These are phyloP conservation scores for Hystrix cristata DNA, from an alignment of 2,113 vertebrate genomes.

Conservation along the genomic window DNA sequence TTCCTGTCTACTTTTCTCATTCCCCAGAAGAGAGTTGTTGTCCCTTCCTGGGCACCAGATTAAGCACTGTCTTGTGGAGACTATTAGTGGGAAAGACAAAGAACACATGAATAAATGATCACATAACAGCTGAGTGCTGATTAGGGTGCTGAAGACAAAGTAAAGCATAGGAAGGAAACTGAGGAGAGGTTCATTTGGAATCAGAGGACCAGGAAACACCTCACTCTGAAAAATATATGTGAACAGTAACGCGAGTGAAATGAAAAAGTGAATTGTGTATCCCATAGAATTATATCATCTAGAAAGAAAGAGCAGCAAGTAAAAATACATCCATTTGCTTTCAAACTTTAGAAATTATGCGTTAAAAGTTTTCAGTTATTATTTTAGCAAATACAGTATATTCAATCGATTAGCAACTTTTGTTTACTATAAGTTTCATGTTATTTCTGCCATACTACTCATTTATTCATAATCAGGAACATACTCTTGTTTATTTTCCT, in stretches of 20 bases:
- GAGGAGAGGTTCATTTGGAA: background rate
- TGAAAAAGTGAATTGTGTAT: background rate
- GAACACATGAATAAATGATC: background rate
- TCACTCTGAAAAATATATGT: background rate
- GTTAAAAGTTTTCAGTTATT: background rate
- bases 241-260: background rate
- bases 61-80: background rate
- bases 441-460: background rate
- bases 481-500: background rate
- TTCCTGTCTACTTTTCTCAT: background rate
- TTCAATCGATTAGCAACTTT: background rate
- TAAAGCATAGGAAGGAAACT: background rate
- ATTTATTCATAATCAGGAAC: background rate
- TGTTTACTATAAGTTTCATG: background rate
- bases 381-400: background rate
- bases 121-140: background rate
- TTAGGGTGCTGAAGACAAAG: background rate
- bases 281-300: background rate
- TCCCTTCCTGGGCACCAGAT: background rate
- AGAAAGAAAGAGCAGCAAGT: background rate
- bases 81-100: background rate
- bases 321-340: background rate
- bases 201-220: background rate
- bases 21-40: background rate
- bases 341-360: background rate